Conservation (phyloP, 23 tunicate genomes). For the Halocynthia roretzi region DNA sequence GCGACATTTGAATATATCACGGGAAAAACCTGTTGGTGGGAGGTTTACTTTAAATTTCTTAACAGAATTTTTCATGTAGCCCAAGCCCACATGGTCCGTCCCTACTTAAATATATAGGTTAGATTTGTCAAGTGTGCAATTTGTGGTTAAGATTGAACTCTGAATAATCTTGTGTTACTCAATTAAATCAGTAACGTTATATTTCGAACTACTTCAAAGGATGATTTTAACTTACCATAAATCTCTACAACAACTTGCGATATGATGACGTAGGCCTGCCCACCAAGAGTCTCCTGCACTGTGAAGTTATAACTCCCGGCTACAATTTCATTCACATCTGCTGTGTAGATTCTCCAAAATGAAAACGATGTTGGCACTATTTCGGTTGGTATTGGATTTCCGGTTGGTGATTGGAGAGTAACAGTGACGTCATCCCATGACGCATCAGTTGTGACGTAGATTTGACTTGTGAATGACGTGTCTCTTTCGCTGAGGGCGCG, state of each 20-base stretch:
- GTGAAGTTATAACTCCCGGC: conserved; percentile 7
- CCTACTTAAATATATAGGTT: too few species aligned
- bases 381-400: neutral
- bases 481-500: neutral
- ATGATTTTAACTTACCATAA: neutral
- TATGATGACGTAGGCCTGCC: neutral
- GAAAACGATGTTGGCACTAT: neutral
- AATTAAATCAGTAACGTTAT: too few species aligned
- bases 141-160: too few species aligned
- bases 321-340: neutral
- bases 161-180: too few species aligned
- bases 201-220: too few species aligned
- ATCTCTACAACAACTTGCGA: conserved; percentile 4
- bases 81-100: too few species aligned
- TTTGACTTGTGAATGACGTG: neutral
- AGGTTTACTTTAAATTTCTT: too few species aligned
- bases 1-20: too few species aligned
- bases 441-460: conserved; percentile 10
- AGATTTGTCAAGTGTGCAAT: too few species aligned
- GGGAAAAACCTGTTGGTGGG: too few species aligned
- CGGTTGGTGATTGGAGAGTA: neutral
- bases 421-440: conserved; percentile 9
- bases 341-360: conserved; percentile 8
- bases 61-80: too few species aligned
- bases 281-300: conserved; percentile 3